Conservation (phyloP, 2,113 vertebrate species). For the Apteryx owenii region DNA sequence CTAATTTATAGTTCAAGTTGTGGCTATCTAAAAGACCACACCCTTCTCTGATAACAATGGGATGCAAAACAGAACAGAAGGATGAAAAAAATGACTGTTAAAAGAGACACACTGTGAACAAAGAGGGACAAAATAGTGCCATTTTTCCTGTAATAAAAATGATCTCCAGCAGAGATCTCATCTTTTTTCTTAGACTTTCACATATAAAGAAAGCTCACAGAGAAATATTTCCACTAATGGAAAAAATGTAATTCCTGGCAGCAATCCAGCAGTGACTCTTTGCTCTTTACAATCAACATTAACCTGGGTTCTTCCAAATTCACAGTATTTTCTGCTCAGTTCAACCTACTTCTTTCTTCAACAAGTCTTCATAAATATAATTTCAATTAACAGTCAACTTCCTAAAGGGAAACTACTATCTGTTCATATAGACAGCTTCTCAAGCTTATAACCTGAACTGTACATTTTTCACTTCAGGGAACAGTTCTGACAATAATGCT, state of each 20-base stretch:
- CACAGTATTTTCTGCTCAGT: background rate
- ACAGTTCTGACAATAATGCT: background rate
- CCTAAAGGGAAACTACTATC: background rate
- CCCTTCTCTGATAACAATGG: background rate
- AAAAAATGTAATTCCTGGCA: background rate
- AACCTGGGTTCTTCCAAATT: background rate
- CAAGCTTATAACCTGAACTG: background rate
- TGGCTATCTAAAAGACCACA: background rate
- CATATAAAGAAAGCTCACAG: background rate
- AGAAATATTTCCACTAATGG: background rate
- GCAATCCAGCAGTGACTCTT: background rate
- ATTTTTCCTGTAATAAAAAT: background rate
- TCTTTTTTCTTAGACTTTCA: background rate
- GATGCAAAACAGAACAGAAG: background rate
- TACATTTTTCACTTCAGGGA: background rate
- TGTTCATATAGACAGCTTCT: background rate
- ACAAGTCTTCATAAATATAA: background rate
- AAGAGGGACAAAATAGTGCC: background rate
- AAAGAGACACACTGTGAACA: background rate
- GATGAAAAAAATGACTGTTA: background rate
- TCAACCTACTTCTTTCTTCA: background rate
- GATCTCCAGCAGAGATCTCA: background rate
- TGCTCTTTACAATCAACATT: background rate
- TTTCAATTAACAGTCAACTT: background rate
- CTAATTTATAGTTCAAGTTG: background rate